Conservation (phyloP, 2,113 vertebrate species). For the Pollachius pollachius region DNA sequence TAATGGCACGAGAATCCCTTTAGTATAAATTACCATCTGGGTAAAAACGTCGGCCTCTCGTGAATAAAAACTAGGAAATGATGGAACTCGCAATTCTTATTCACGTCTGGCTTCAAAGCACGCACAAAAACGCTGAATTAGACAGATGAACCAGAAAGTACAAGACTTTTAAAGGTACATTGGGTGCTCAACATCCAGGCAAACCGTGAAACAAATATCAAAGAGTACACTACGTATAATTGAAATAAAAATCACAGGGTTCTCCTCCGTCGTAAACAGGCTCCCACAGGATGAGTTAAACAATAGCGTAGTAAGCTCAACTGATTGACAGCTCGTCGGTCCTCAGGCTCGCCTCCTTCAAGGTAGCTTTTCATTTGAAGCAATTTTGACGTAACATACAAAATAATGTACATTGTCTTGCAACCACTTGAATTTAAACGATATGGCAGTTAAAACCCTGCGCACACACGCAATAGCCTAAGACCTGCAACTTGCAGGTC, state of each 20-base stretch:
- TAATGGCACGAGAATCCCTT: too few species aligned
- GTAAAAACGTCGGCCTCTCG: too few species aligned
- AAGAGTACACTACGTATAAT: slow-evolving; percentile 3
- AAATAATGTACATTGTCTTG: background rate
- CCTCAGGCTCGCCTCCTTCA: slow-evolving; percentile 15
- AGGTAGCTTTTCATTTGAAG: background rate
- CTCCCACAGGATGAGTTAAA: slow-evolving; percentile 48
- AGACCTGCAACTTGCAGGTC: too few species aligned
- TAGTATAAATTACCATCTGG: too few species aligned
- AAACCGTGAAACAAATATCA: background rate
- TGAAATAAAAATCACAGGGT: slow-evolving; percentile 15
- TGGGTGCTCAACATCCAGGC: background rate
- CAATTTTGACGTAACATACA: background rate
- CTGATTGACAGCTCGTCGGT: slow-evolving; percentile 55
- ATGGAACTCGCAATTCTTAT: too few species aligned
- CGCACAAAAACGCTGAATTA: too few species aligned
- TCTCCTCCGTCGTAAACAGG: slow-evolving; percentile 53
- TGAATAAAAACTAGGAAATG: too few species aligned
- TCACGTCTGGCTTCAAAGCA: too few species aligned
- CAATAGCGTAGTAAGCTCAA: slow-evolving; percentile 41
- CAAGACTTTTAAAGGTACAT: background rate
- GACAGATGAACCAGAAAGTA: too few species aligned
- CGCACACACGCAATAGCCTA: too few species aligned
- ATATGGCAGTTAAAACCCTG: too few species aligned
- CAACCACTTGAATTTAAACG: too few species aligned